Evolutionary conservation across 2,888 invertebrate genomes (phyloP).

Genomic region (Oscheius sp.): DNA sequence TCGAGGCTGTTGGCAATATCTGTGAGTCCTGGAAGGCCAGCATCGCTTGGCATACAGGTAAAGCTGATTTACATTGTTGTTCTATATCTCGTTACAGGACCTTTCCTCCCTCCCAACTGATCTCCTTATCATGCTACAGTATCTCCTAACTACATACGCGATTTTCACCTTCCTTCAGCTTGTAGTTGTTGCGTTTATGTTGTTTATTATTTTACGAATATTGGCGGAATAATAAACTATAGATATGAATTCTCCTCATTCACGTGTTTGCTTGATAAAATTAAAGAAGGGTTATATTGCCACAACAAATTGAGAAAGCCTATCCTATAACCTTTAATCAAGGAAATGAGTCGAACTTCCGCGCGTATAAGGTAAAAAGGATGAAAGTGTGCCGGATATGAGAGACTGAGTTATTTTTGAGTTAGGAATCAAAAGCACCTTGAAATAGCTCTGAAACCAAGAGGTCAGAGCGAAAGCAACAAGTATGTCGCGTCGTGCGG

Average conservation of each 20-base stretch:
- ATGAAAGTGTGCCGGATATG: too few species aligned
- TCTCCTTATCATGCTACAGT: slow-evolving; percentile 51
- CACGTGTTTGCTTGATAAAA: too few species aligned
- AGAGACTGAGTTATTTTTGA: too few species aligned
- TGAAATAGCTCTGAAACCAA: too few species aligned
- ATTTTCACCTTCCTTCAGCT: slow-evolving; percentile 39
- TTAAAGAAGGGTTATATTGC: too few species aligned
- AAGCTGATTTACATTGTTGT: neutral
- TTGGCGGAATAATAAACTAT: slow-evolving; percentile 9
- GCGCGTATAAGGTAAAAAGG: too few species aligned
- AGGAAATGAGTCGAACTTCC: too few species aligned
- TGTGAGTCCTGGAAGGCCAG: slow-evolving; percentile 15
- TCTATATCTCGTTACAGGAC: slow-evolving; percentile 37
- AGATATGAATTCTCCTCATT: too few species aligned
- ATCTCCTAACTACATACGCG: slow-evolving; percentile 46
- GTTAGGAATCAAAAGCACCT: too few species aligned
- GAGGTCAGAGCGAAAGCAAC: slow-evolving; percentile 1
- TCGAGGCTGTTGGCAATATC: slow-evolving; percentile 40
- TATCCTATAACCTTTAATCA: too few species aligned
- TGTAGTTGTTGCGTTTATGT: neutral
- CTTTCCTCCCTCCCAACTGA: slow-evolving; percentile 46
- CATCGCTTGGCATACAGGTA: slow-evolving; percentile 13
- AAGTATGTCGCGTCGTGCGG: neutral
- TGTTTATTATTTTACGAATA: slow-evolving; percentile 5
- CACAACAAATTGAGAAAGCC: too few species aligned